Conservation (phyloP, 92 coral and sea anemone genomes). For the Epizoanthus rinbou region DNA sequence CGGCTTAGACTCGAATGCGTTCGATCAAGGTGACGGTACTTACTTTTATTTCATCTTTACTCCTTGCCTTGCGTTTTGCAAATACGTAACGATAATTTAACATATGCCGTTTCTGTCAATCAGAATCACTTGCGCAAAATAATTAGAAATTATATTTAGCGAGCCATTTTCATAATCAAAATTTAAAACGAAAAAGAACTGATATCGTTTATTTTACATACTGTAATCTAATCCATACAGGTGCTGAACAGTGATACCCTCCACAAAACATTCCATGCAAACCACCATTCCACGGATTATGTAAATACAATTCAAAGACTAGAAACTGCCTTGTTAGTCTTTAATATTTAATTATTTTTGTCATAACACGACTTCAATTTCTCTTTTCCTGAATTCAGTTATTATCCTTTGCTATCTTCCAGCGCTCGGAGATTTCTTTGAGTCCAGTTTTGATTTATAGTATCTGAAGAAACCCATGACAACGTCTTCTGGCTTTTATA, state of each 20-base stretch:
- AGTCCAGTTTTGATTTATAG: background rate
- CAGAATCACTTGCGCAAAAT: too few relatives aligned
- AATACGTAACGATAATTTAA: too few relatives aligned
- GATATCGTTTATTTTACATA: too few relatives aligned
- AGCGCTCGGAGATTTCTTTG: background rate
- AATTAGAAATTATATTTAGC: too few relatives aligned
- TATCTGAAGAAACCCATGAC: constrained; percentile 14
- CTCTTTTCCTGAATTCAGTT: background rate
- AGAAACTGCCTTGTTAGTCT: background rate
- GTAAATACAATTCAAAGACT: background rate
- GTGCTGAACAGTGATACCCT: background rate
- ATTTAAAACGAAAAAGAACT: too few relatives aligned
- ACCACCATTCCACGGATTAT: constrained; percentile 27
- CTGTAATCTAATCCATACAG: background rate
- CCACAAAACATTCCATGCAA: background rate
- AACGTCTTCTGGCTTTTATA: background rate
- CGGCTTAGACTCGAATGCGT: too few relatives aligned
- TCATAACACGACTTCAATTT: background rate
- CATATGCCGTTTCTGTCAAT: too few relatives aligned
- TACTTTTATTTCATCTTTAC: too few relatives aligned
- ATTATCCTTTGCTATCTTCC: background rate
- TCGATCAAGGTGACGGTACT: too few relatives aligned
- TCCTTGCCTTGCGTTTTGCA: too few relatives aligned
- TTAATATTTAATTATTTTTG: constrained; percentile 36
- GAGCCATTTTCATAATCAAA: too few relatives aligned